Percentiles rank a stretch among this genome's conserved stretches.
phyloP scores from a whole-genome alignment of 2,888 invertebrate species.

The Meganola albula region DNA sequence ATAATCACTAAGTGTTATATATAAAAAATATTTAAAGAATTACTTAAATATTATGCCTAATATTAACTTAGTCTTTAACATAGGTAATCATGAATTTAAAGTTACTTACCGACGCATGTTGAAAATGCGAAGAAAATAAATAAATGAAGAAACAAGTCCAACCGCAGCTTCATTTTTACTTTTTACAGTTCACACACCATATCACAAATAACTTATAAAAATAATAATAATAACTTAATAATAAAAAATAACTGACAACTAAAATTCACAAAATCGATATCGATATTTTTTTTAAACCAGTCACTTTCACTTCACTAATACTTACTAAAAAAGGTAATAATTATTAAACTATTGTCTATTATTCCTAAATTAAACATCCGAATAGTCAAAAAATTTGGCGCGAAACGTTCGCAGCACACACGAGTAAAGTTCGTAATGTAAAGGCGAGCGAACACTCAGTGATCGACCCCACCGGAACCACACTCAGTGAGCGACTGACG shows the following conservation, averaged over 20 bases:
- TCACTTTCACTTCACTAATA: slow-evolving; percentile 21
- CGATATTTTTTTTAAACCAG: slow-evolving; percentile 12
- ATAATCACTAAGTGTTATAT: too few relatives aligned
- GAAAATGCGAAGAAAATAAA: slow-evolving; percentile 43
- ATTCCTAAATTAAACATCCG: slow-evolving; percentile 25
- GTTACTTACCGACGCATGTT: slow-evolving; percentile 53
- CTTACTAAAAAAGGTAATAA: slow-evolving; percentile 7
- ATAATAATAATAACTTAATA: slow-evolving; percentile 14
- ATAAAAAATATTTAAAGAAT: too few relatives aligned
- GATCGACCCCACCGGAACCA: slow-evolving; percentile 79
- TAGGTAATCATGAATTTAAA: slow-evolving; percentile 10
- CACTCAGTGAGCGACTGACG: slow-evolving; percentile 73
- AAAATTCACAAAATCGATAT: slow-evolving; percentile 10
- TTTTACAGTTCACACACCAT: slow-evolving; percentile 39
- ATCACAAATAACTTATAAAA: slow-evolving; percentile 28
- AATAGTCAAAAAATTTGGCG: slow-evolving; percentile 45
- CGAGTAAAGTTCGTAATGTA: slow-evolving; percentile 49
- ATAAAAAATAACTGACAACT: slow-evolving; percentile 7
- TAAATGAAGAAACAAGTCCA: slow-evolving; percentile 47
- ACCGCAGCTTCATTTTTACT: slow-evolving; percentile 52
- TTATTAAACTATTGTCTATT: slow-evolving; percentile 10
- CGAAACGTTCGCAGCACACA: slow-evolving; percentile 46
- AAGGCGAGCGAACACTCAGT: slow-evolving; percentile 61
- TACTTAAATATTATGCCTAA: too few relatives aligned
- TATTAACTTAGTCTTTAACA: too few relatives aligned